phyloP scores from a whole-genome alignment of 2,888 invertebrate genomes.

The Deilephila porcellus region DNA sequence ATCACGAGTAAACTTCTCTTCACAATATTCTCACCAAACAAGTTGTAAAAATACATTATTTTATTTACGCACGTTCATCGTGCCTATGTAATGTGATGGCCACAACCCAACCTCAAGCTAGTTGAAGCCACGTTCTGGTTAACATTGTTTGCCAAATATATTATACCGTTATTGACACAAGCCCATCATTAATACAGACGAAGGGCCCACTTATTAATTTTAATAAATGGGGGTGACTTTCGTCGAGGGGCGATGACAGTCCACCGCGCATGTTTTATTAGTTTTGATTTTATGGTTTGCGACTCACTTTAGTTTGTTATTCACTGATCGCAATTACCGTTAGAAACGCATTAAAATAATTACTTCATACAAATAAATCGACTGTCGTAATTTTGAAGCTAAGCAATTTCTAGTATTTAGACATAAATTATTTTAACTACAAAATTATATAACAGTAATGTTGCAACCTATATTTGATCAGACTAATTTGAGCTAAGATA shows the following conservation, averaged over 20 bases:
- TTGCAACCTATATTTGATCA: neutral
- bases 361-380: neutral
- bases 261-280: conserved; percentile 72
- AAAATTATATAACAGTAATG: neutral
- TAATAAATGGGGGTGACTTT: conserved; percentile 80
- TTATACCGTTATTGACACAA: conserved; percentile 82
- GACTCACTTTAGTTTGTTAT: conserved; percentile 15
- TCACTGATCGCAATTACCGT: conserved; percentile 9
- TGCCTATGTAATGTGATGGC: conserved; percentile 36
- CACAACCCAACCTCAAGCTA: conserved; percentile 42
- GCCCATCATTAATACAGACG: conserved; percentile 81
- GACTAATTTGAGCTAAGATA: neutral
- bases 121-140: conserved; percentile 56
- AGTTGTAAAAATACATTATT: neutral
- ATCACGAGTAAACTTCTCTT: too few relatives aligned
- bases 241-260: conserved; percentile 69
- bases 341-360: neutral
- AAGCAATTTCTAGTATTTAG: neutral
- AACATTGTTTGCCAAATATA: conserved; percentile 80
- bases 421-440: neutral
- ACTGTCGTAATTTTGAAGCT: too few relatives aligned
- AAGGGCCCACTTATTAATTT: conserved; percentile 83
- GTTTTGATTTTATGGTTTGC: conserved; percentile 79
- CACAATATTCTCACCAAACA: neutral
- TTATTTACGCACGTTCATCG: neutral